Evolutionary conservation across 1,140 invertebrate genomes (phyloP), one percentile per base, ranked within the genome.

Genomic region (Papilio helenus): DNA sequence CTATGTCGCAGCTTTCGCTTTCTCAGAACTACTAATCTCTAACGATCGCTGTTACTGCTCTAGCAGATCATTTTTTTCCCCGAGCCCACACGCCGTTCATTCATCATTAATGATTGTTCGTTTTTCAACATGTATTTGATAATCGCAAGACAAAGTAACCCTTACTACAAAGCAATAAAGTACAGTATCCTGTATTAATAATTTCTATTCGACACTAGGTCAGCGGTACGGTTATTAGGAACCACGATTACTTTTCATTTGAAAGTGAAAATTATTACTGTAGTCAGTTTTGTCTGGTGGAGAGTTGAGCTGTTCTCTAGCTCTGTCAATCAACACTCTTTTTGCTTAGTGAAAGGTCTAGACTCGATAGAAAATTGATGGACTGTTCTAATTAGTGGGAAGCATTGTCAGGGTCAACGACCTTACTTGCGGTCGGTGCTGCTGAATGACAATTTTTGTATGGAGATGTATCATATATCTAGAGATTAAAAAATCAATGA

Each of bases 151-250:
- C 23, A 49, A 23, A 7, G 1, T 74, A 20, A 74, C 9, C 3
- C 20, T 49, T 74, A 74, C 14, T 51, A 16, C 72, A 49, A 74
- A 16, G 72, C 2, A 16, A 1, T 26, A 74, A 12, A 51, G 72
- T 74, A 74, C 44, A 49, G 20, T 46, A 74, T 74, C 42, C 39
- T 26, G 10, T 74, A 68, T 7, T 29, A 23, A 29, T 18, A 74
- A 49, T 29, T 8, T 68, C 12, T 12, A 49, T 20, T 16, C 44
- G 44, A 49, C 72, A 74, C n/a, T 74, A 20, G 72, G 72, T 74
- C 72, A 74, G 20, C 72, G n/a, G 72, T 49, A 74, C 72, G 72
- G 72, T 74, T 51, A 74, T 51, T 74, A 74, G 20, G 72, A 26
- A 51, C 42, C 44, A 23, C 72, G 72, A 46, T 74, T 49, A 49